Conservation (phyloP, 2,113 vertebrate genomes). For the Podiceps cristatus region DNA sequence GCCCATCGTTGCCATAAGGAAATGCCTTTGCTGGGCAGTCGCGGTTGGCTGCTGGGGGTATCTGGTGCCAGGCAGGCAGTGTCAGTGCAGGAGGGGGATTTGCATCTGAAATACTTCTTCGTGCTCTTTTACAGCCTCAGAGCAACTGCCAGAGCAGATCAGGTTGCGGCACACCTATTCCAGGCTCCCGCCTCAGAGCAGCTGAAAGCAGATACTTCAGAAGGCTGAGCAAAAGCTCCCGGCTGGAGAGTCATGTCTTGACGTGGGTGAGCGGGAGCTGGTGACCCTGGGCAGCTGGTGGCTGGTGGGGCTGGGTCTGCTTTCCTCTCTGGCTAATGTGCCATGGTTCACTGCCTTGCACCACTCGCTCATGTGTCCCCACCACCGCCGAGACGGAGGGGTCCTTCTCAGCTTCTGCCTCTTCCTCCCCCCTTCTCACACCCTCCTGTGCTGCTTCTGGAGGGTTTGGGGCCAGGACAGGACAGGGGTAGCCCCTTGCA, state of each 20-base stretch:
- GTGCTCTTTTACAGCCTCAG: not conserved
- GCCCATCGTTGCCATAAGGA: accelerated
- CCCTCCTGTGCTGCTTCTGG: not conserved
- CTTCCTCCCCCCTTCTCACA: not conserved
- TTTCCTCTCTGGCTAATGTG: not conserved
- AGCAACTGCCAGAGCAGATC: constrained; percentile 51
- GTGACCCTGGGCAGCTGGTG: not conserved
- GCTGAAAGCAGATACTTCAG: constrained; percentile 41
- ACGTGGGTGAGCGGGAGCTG: not conserved
- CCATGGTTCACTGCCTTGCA: not conserved
- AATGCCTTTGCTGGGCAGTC: not conserved
- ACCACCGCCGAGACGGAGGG: too few species aligned
- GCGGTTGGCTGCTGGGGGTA: not conserved
- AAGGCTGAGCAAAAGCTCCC: not conserved
- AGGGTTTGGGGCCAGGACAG: not conserved
- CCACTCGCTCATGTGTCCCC: accelerated
- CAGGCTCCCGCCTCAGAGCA: not conserved
- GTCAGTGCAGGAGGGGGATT: not conserved
- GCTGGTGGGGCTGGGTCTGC: not conserved
- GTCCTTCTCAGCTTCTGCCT: not conserved
- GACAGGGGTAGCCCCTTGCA: not conserved
- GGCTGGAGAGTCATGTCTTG: not conserved
- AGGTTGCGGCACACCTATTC: constrained; percentile 38
- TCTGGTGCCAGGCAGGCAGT: not conserved
- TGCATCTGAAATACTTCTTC: not conserved